phyloP scores from a whole-genome alignment of 2,797 vertebrate genomes.

The Premnoplex brunnescens region DNA sequence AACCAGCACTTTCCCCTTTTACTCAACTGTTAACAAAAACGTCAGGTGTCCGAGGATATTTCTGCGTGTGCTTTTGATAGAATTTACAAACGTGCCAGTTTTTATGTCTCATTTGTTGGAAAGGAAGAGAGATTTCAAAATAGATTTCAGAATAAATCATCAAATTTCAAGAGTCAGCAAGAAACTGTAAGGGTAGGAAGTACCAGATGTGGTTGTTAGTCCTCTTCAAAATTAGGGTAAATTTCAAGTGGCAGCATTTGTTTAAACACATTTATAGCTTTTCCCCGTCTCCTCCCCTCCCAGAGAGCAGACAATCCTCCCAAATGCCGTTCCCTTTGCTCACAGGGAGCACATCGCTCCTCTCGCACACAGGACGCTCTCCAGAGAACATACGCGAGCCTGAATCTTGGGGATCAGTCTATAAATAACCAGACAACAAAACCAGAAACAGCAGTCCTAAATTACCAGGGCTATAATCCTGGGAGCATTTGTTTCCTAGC shows the following conservation, averaged over 20 bases:
- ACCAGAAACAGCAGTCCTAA: slow-evolving; percentile 16
- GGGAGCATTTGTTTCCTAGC: slow-evolving; percentile 54
- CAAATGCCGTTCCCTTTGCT: not conserved
- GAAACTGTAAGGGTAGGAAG: not conserved
- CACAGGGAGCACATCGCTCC: not conserved
- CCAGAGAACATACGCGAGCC: not conserved
- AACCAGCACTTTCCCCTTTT: not conserved
- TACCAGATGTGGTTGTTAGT: not conserved
- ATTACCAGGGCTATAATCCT: slow-evolving; percentile 37
- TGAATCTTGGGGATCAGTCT: not conserved
- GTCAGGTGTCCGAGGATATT: not conserved
- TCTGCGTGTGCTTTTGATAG: not conserved
- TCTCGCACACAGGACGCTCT: not conserved
- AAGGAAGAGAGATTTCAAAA: slow-evolving; percentile 39
- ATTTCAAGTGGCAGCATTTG: not conserved
- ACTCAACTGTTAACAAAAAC: not conserved
- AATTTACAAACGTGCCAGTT: not conserved
- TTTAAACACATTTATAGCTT: not conserved
- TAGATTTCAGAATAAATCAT: slow-evolving; percentile 37
- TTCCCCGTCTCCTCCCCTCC: not conserved
- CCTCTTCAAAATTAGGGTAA: not conserved
- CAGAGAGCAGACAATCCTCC: not conserved
- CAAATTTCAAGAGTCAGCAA: slow-evolving; percentile 27
- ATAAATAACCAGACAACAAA: slow-evolving; percentile 25
- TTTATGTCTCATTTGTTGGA: not conserved